Conservation (phyloP, 1,140 invertebrate genomes). For the Cydia fagiglandana region DNA sequence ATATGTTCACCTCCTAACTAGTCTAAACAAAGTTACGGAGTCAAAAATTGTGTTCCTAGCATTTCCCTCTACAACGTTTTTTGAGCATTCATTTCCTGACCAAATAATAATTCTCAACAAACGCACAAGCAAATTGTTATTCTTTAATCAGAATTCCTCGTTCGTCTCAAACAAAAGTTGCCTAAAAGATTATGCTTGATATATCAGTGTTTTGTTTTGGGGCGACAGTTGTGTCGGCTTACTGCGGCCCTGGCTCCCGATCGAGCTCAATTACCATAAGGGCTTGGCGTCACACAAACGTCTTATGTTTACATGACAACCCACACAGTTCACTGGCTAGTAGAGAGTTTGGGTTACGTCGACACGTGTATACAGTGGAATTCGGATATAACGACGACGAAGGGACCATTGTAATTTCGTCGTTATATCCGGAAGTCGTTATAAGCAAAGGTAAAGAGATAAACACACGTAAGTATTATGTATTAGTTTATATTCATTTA, state of each 20-base stretch:
- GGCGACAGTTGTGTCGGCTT: slow-evolving; percentile 18
- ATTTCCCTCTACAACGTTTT: too few species aligned
- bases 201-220: slow-evolving; percentile 19
- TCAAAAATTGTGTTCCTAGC: too few species aligned
- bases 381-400: slow-evolving; percentile 23
- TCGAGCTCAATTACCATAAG: slow-evolving; percentile 28
- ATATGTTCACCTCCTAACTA: too few species aligned
- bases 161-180: not conserved
- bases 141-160: not conserved
- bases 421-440: too few species aligned
- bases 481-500: not conserved
- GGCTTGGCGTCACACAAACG: slow-evolving; percentile 22
- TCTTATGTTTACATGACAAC: slow-evolving; percentile 29
- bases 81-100: too few species aligned
- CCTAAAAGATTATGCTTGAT: not conserved
- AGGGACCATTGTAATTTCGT: not conserved
- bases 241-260: not conserved
- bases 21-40: too few species aligned
- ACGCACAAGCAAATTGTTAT: not conserved
- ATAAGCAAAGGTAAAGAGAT: not conserved
- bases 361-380: slow-evolving; percentile 12
- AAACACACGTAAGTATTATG: not conserved
- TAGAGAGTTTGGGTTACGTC: slow-evolving; percentile 11
- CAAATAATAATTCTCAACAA: too few species aligned
- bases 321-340: slow-evolving; percentile 11